These are phyloP conservation scores for Pseudobourletiella spinata DNA, from an alignment of 1,140 invertebrate genomes.

Conservation along the genomic window DNA sequence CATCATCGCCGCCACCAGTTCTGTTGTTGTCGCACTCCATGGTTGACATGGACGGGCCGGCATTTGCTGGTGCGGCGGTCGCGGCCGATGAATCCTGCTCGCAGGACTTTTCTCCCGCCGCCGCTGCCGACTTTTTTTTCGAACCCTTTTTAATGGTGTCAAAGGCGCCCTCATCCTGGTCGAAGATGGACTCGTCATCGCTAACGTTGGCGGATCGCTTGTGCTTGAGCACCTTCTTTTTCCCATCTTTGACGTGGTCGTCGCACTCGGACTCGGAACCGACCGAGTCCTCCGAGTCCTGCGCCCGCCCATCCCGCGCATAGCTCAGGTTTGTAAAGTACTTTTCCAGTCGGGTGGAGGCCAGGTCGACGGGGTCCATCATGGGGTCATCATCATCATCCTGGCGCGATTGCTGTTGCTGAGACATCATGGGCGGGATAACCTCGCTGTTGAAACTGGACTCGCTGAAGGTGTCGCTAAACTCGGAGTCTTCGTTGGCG, in stretches of 20 bases:
- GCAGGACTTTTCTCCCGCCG: conserved; percentile 4
- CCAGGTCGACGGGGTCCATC: conserved; percentile 59
- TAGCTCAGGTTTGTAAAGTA: conserved; percentile 56
- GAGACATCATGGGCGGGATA: background rate
- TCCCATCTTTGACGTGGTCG: conserved; percentile 23
- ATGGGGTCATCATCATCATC: conserved; percentile 45
- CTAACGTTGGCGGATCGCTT: conserved; percentile 30
- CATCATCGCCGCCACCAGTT: background rate
- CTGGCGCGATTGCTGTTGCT: too few species aligned
- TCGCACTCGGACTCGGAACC: conserved; percentile 32
- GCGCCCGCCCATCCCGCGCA: background rate
- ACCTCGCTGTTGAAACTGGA: conserved; percentile 49
- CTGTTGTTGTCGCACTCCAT: too few species aligned
- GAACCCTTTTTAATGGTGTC: conserved; percentile 35
- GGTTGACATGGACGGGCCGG: background rate
- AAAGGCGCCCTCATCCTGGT: conserved; percentile 30
- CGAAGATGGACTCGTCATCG: conserved; percentile 29
- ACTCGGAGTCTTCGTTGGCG: conserved; percentile 42
- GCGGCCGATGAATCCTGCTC: background rate
- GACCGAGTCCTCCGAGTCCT: conserved; percentile 24
- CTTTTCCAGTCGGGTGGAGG: conserved; percentile 76
- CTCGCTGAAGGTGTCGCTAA: conserved; percentile 64
- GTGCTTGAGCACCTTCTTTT: conserved; percentile 35
- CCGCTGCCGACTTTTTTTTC: conserved; percentile 18
- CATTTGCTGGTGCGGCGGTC: background rate